These are phyloP conservation scores for Magallana nippona DNA, from an alignment of 2,888 invertebrate genomes.

Conservation along the genomic window DNA sequence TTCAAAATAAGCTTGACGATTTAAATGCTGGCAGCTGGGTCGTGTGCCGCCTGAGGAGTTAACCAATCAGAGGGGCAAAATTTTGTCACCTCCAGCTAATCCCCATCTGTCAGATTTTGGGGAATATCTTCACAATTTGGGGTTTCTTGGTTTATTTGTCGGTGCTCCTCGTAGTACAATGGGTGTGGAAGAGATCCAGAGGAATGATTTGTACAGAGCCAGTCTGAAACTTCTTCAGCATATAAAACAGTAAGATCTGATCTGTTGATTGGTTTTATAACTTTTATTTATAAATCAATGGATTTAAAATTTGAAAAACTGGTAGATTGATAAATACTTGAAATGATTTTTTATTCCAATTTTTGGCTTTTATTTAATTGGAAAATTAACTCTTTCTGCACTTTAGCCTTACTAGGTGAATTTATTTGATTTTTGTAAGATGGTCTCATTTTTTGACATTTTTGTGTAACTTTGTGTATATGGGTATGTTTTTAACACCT, in stretches of 20 bases:
- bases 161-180: not conserved
- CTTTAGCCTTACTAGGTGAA: not conserved
- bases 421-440: conserved; percentile 1
- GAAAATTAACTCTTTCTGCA: too few species aligned
- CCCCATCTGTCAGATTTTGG: conserved; percentile 33
- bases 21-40: conserved; percentile 30
- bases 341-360: too few species aligned
- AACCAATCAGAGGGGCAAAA: not conserved
- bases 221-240: conserved; percentile 48
- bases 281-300: not conserved
- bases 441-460: not conserved
- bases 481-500: too few species aligned
- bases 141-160: not conserved
- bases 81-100: conserved; percentile 5
- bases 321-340: too few species aligned
- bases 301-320: too few species aligned
- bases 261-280: not conserved
- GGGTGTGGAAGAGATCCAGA: conserved; percentile 41
- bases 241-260: conserved; percentile 45
- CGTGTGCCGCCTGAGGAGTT: conserved; percentile 3
- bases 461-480: too few species aligned
- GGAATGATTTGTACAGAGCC: conserved; percentile 43
- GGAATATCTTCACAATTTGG: not conserved
- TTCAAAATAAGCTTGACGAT: conserved; percentile 24
- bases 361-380: too few species aligned